These are phyloP conservation scores for Hassar affinis DNA, from an alignment of 2,113 vertebrate genomes.

Conservation along the genomic window DNA sequence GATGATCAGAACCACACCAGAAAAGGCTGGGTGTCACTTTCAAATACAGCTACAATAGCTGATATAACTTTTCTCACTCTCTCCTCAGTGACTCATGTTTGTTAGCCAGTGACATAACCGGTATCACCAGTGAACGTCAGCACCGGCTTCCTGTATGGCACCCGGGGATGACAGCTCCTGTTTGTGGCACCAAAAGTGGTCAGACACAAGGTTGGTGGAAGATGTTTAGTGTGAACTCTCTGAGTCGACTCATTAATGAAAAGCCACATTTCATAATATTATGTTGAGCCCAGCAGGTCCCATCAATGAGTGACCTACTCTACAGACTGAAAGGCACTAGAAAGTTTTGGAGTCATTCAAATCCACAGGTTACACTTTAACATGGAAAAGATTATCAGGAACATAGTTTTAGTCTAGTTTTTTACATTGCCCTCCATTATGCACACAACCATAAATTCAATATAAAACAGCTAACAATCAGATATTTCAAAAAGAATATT, in stretches of 20 bases:
- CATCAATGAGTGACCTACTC: background rate
- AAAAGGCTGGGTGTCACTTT: conserved; percentile 37
- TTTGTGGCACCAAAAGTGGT: conserved; percentile 17
- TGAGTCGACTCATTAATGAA: conserved; percentile 2
- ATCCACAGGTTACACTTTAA: background rate
- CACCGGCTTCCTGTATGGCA: conserved; percentile 24
- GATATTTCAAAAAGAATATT: background rate
- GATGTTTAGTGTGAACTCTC: conserved; percentile 30
- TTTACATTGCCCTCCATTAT: background rate
- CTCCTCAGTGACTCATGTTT: conserved; percentile 37
- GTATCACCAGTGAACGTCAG: conserved; percentile 30
- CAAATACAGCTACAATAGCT: conserved; percentile 32
- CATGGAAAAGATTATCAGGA: background rate
- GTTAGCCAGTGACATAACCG: conserved; percentile 36
- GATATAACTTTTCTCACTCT: conserved; percentile 17
- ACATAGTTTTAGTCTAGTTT: background rate
- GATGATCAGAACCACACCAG: conserved; percentile 16
- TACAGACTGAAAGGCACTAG: background rate
- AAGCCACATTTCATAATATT: conserved; percentile 24
- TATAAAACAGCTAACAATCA: background rate
- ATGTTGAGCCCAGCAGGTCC: background rate
- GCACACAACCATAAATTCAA: background rate
- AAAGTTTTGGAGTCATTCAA: background rate
- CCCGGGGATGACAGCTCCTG: conserved; percentile 39
- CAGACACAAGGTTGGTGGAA: conserved; percentile 36